Conservation (phyloP, 2,113 vertebrate genomes). For the Phainopepla nitens region DNA sequence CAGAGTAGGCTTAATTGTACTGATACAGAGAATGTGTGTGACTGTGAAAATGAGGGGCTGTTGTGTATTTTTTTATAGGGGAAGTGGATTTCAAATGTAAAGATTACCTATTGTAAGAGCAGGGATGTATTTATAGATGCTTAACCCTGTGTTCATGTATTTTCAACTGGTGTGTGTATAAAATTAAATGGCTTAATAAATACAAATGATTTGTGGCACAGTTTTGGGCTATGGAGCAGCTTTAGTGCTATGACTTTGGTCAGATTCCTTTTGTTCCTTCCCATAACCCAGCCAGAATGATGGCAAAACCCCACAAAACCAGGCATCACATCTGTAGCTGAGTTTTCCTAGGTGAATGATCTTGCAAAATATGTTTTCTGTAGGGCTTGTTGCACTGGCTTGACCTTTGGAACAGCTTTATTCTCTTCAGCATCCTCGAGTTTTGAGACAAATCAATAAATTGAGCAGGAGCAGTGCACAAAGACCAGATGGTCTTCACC, state of each 20-base stretch:
- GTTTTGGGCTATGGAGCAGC: neutral
- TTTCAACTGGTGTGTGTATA: neutral
- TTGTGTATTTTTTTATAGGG: neutral
- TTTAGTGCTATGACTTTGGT: neutral
- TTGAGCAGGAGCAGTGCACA: neutral
- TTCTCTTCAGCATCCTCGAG: neutral
- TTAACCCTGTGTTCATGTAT: accelerated
- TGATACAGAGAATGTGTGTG: neutral
- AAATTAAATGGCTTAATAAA: neutral
- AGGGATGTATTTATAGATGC: neutral
- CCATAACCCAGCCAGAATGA: neutral
- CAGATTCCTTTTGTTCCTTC: neutral
- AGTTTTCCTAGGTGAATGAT: slow-evolving; percentile 16
- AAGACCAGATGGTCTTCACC: slow-evolving; percentile 30
- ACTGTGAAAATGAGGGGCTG: neutral
- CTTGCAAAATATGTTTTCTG: slow-evolving; percentile 5
- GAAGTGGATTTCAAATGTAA: neutral
- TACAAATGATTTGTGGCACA: neutral
- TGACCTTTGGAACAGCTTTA: slow-evolving; percentile 2
- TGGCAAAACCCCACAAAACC: slow-evolving; percentile 1
- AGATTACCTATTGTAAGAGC: neutral
- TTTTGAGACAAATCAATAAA: slow-evolving; percentile 20
- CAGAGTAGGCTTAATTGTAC: neutral
- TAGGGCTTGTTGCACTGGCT: neutral
- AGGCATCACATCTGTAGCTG: neutral